A percentile compares a stretch with the other conserved stretches of the same genome.
Evolutionary conservation across 2,113 vertebrate species (phyloP).

Genomic region (Opisthocomus hoazin): DNA sequence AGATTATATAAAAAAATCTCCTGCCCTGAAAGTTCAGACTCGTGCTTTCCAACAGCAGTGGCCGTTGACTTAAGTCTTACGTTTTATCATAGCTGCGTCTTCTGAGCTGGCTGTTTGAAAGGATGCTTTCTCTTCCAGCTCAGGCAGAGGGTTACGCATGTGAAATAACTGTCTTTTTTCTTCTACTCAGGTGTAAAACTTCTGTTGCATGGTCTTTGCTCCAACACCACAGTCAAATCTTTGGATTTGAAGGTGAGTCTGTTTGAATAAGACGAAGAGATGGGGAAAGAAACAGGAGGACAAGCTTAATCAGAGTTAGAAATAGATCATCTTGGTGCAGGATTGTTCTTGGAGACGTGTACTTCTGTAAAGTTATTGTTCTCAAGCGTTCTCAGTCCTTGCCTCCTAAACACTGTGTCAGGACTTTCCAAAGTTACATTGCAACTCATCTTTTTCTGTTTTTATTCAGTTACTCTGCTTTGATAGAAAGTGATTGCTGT

Average conservation of each 20-base stretch:
- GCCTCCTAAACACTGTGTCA: accelerated
- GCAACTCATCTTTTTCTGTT: accelerated
- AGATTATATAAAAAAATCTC: accelerated
- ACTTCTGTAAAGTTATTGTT: background rate
- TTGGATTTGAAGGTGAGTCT: conserved; percentile 89
- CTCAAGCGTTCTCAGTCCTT: background rate
- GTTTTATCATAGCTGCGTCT: accelerated
- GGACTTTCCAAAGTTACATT: background rate
- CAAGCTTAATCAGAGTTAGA: background rate
- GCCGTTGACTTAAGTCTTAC: accelerated
- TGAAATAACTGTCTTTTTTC: background rate
- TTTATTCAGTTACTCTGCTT: background rate
- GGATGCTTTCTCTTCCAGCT: background rate
- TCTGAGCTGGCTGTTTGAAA: background rate
- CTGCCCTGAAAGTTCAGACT: background rate
- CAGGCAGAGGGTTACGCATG: accelerated
- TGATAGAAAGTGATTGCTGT: background rate
- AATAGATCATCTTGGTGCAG: background rate
- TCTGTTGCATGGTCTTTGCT: conserved; percentile 82
- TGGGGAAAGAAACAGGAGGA: background rate
- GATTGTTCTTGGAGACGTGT: background rate
- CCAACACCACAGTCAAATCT: conserved; percentile 77
- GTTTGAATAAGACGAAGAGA: background rate
- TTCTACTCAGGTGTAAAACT: conserved; percentile 74
- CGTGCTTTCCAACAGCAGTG: accelerated